Conservation (phyloP, 2,888 invertebrate species). For the Sminthurinus aureus region DNA sequence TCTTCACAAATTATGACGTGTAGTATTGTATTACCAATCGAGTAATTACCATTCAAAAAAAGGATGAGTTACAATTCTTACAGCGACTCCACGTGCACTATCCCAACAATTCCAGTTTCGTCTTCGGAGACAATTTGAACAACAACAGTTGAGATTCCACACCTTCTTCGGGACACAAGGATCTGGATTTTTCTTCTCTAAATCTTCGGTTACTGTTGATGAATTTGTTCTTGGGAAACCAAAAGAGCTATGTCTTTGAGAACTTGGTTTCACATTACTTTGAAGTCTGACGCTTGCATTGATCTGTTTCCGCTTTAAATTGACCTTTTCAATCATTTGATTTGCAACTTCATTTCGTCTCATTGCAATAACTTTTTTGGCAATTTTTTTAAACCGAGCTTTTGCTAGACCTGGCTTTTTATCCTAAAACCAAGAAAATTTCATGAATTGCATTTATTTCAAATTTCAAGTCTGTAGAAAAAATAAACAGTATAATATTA, state of each 20-base stretch:
- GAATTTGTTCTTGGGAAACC: too few relatives aligned
- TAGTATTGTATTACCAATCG: too few relatives aligned
- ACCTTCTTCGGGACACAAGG: constrained; percentile 52
- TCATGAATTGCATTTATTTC: too few relatives aligned
- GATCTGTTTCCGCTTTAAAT: constrained; percentile 31
- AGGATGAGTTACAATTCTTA: constrained; percentile 68
- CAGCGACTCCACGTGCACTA: background rate
- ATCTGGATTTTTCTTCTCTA: background rate
- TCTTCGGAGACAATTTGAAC: constrained; percentile 36
- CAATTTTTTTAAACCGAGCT: constrained; percentile 42
- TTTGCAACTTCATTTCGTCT: constrained; percentile 56
- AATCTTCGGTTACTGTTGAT: background rate
- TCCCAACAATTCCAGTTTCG: constrained; percentile 9
- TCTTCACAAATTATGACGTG: too few relatives aligned
- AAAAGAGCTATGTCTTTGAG: constrained; percentile 9
- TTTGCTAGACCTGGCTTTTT: too few relatives aligned
- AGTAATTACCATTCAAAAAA: constrained; percentile 96
- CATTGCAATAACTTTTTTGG: constrained; percentile 54
- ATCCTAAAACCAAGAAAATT: background rate
- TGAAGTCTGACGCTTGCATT: background rate
- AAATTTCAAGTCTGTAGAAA: too few relatives aligned
- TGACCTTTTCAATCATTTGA: constrained; percentile 48
- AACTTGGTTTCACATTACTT: background rate
- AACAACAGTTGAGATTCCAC: constrained; percentile 50
- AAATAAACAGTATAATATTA: background rate